Percentiles rank a stretch among this genome's conserved stretches.
phyloP scores from a whole-genome alignment of 64 coral and sea anemone species.

The Porites lutea region DNA sequence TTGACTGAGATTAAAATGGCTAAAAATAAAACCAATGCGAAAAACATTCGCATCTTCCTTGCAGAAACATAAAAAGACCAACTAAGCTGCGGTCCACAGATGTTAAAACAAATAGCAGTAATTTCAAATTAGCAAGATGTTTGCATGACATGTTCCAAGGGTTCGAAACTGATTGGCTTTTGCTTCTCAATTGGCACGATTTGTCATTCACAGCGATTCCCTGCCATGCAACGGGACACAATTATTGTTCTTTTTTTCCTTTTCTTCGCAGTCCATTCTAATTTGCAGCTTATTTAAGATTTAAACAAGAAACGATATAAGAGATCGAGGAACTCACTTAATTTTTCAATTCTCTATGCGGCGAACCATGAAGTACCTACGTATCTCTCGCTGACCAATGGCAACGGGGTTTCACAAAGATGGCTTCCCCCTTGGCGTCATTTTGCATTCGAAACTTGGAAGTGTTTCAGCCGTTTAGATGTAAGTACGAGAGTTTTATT shows the following conservation, averaged over 20 bases:
- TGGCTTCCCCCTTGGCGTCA: slow-evolving; percentile 10
- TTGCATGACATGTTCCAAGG: background rate
- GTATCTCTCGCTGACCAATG: background rate
- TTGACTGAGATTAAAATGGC: background rate
- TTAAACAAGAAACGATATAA: too few relatives aligned
- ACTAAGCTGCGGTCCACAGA: background rate
- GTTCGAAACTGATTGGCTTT: slow-evolving; percentile 43
- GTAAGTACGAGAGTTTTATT: background rate
- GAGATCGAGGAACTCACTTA: too few relatives aligned
- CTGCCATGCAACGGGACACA: too few relatives aligned
- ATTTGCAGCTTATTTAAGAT: background rate
- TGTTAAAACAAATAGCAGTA: slow-evolving; percentile 5
- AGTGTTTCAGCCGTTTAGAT: slow-evolving; percentile 14
- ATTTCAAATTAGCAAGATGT: background rate
- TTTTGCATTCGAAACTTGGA: slow-evolving; percentile 25
- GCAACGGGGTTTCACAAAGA: background rate
- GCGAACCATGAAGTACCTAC: too few relatives aligned
- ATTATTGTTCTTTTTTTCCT: background rate
- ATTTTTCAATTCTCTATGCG: background rate
- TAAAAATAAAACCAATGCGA: slow-evolving; percentile 21
- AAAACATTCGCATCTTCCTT: slow-evolving; percentile 5
- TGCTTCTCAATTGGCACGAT: background rate
- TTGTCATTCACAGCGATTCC: background rate
- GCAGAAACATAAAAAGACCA: slow-evolving; percentile 1
- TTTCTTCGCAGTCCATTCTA: background rate